Evolutionary conservation across 2,888 invertebrate species (phyloP), one percentile per base, ranked within the genome.

Genomic region (Lepas anatifera): DNA sequence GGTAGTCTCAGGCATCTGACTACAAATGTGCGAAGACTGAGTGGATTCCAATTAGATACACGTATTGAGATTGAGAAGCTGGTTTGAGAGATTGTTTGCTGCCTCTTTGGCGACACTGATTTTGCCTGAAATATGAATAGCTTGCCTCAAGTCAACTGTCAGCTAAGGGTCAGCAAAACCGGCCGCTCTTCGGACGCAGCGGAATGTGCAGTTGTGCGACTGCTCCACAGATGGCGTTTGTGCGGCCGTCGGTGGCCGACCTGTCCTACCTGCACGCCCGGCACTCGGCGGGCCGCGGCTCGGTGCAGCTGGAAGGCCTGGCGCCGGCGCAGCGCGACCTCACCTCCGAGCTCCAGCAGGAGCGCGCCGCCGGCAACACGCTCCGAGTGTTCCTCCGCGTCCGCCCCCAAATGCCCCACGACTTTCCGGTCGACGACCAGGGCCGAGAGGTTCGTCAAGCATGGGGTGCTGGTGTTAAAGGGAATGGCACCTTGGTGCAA

Each of bases 351-450:
- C 58, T 58, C 32, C 8, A 16, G 58, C 32, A 58, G 58, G 25
- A 32, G 16, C n/a, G 25, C 4, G 25, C 3, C 6, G 25, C 10
- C 8, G 50, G 13, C 50, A 3, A 1, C 27, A 16, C 32, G 32
- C 68, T 73, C 50, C 67, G 66, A 32, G 73, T 73, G 58, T 73
- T 70, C 46, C 66, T 73, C 37, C 46, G 73, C 39, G 72, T 73
- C n/a, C 70, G 73, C 2, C 73, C 73, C 18, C 66, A 29, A 29
- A 58, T 72, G 35, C 69, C 67, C 32, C 70, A 64, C 16, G 73
- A 73, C 58, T 58, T 32, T 22, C 29, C 52, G 6, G 52, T 16
- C 29, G 27, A 11, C 8, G 52, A 6, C n/a, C n/a, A n/a, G n/a
- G n/a, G n/a, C n/a, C n/a, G n/a, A n/a, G n/a, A n/a, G n/a, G n/a